Conservation (phyloP, 2,797 vertebrate species). For the Lindbergichthys nudifrons region DNA sequence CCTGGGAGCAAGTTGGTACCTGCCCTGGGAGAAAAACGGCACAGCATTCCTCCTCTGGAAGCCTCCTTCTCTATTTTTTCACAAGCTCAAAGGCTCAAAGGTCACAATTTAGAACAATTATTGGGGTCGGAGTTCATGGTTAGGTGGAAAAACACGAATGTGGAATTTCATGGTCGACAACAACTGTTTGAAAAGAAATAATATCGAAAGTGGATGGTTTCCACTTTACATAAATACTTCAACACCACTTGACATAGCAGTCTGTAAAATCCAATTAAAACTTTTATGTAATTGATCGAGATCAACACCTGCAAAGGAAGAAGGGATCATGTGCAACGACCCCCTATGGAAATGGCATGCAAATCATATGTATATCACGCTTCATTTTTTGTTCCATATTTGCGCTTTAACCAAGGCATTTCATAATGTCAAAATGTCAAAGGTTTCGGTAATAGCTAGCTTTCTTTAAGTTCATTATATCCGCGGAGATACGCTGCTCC, state of each 20-base stretch:
- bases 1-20: conserved; percentile 56
- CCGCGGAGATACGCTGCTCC: conserved; percentile 69
- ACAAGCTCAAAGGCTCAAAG: conserved; percentile 65
- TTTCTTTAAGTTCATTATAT: conserved; percentile 81
- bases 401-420: conserved; percentile 75
- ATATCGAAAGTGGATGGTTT: conserved; percentile 32
- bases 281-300: conserved; percentile 21
- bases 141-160: conserved; percentile 72
- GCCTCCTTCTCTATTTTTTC: conserved; percentile 62
- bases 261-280: conserved; percentile 43
- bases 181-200: conserved; percentile 22
- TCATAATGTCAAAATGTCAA: conserved; percentile 83
- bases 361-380: conserved; percentile 66
- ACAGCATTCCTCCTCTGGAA: conserved; percentile 61
- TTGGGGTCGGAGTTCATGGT: conserved; percentile 72
- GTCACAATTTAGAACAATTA: conserved; percentile 81
- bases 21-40: conserved; percentile 50
- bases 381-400: conserved; percentile 60
- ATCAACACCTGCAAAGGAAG: conserved; percentile 40
- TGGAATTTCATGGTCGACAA: conserved; percentile 59
- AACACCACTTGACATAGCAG: conserved; percentile 23
- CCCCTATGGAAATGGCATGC: conserved; percentile 70
- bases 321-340: conserved; percentile 27
- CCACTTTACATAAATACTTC: conserved; percentile 57
- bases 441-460: conserved; percentile 77